Percentiles rank a stretch among this genome's conserved stretches.
Conservation (phyloP, 2,888 invertebrate species). For the Cephalotes varians region DNA sequence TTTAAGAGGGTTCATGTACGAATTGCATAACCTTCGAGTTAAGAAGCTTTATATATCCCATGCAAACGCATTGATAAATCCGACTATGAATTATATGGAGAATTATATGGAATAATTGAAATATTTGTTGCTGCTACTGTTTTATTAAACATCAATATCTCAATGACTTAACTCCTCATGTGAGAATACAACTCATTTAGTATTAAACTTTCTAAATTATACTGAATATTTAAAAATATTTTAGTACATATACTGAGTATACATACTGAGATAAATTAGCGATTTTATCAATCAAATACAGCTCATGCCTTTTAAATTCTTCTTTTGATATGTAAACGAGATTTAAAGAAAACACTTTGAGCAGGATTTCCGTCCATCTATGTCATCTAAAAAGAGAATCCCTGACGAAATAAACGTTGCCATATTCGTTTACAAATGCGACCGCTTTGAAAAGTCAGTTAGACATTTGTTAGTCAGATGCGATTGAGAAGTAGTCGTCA, state of each 20-base stretch:
- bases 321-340: slow-evolving; percentile 39
- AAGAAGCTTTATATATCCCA: slow-evolving; percentile 20
- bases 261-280: background rate
- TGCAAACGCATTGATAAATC: background rate
- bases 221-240: background rate
- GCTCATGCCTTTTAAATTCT: background rate
- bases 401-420: slow-evolving; percentile 33
- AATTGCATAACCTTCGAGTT: slow-evolving; percentile 52
- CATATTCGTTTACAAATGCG: slow-evolving; percentile 44
- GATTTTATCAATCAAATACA: slow-evolving; percentile 3
- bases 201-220: background rate
- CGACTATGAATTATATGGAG: background rate
- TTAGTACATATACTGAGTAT: background rate
- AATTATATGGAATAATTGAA: slow-evolving; percentile 11
- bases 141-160: background rate
- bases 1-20: slow-evolving; percentile 25
- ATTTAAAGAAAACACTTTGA: slow-evolving; percentile 7
- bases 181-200: background rate
- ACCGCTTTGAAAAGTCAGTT: slow-evolving; percentile 37
- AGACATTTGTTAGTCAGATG: slow-evolving; percentile 65
- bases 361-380: slow-evolving; percentile 32
- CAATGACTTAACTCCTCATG: background rate
- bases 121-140: background rate
- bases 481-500: slow-evolving; percentile 43
- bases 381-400: slow-evolving; percentile 8